Conservation (phyloP, 2,113 vertebrate genomes). For the Suncus etruscus region DNA sequence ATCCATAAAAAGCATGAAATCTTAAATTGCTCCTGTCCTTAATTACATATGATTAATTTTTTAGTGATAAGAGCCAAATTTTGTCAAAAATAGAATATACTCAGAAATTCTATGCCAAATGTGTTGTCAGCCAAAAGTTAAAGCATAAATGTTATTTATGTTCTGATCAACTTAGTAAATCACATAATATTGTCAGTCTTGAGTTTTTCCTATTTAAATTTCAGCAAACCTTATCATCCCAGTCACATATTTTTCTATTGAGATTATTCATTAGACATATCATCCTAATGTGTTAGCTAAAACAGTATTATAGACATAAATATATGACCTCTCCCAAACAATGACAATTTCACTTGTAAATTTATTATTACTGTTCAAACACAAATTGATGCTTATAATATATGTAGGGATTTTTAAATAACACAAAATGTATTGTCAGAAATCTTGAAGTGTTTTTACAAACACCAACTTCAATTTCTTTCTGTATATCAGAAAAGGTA, state of each 20-base stretch:
- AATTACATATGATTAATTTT: slow-evolving; percentile 62
- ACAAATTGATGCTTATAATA: not conserved
- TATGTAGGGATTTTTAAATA: slow-evolving; percentile 35
- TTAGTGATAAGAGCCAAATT: slow-evolving; percentile 68
- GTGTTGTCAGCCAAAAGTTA: slow-evolving; percentile 58
- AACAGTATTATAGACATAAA: too few relatives aligned
- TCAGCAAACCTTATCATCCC: not conserved
- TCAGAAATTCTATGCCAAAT: slow-evolving; percentile 67
- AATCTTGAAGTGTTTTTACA: slow-evolving; percentile 9
- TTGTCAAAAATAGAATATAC: slow-evolving; percentile 66
- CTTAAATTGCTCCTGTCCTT: slow-evolving; percentile 66
- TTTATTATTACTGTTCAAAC: not conserved
- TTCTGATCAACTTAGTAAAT: slow-evolving; percentile 62
- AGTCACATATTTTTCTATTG: slow-evolving; percentile 5
- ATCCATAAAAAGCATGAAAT: slow-evolving; percentile 59
- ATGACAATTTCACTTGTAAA: not conserved
- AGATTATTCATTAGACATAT: not conserved
- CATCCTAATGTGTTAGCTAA: not conserved
- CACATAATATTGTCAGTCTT: not conserved
- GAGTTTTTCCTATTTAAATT: not conserved
- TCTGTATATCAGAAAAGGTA: not conserved
- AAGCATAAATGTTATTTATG: slow-evolving; percentile 55
- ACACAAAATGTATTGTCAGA: not conserved
- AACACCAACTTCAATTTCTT: not conserved
- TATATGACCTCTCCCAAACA: not conserved